Evolutionary conservation across 2,113 vertebrate genomes (phyloP), one percentile per base, ranked within the genome.

Genomic region (Pachypanchax playfairii): DNA sequence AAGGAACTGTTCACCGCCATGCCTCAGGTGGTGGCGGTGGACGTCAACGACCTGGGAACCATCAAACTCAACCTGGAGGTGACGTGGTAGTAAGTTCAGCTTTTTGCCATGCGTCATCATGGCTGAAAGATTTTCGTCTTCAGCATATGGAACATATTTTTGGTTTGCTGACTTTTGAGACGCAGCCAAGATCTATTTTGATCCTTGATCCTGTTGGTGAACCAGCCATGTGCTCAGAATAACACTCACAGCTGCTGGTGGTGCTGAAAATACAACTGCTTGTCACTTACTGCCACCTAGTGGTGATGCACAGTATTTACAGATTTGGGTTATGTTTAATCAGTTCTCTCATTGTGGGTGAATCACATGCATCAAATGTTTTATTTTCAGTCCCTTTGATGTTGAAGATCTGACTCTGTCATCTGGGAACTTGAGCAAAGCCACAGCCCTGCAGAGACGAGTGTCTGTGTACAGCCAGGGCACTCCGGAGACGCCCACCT

Each of bases 51-150:
- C 89, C 94, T 99, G 29, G 97, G 97, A 25, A 99, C 97, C 63
- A 93, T 99, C 80, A 99, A 99, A 76, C 92, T 99, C 79, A 99
- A 96, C 87, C 94, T 99, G 83, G 96, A 98, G 84, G 97, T 99
- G 87, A 94, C 92, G 21, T 98, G 97, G 97, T 96, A 94, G 96
- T 98, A 94, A 97, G 96, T 96, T 57, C 1, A 28, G 6, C 51
- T 12, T 22, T 1, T 47, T 20, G 20, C 15, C 28, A 29, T 7
- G 7, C 7, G 4, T 29, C 28, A 29, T 29, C 4, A 29, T 29
- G n/a, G n/a, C n/a, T n/a, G n/a, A n/a, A 44, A 24, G 29, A n/a
- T 25, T 9, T 49, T 35, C 6, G 26, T 18, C 17, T 18, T 3
- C 46, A 29, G 7, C 12, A n/a, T 29, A 36, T 39, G 46, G 31